Evolutionary conservation across 2,113 vertebrate species (phyloP), one percentile per base, ranked within the genome.

Genomic region (Cottus gobio): DNA sequence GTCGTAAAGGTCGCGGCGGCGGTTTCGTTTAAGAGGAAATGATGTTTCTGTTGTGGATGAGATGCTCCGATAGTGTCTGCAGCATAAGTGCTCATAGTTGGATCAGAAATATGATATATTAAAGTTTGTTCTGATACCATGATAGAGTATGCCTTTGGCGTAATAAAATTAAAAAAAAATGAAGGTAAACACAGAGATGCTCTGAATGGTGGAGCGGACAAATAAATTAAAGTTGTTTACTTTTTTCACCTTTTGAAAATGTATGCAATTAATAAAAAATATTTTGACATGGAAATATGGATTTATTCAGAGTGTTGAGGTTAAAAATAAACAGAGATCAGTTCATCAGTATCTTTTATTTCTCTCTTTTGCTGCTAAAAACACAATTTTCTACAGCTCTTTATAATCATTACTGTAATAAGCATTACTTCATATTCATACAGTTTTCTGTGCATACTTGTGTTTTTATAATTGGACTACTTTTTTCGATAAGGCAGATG

Each of bases 1-100:
- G 15, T 31, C 56, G 22, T 69, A 80, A 83, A 91, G 61, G 62
- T 31, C 56, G 70, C 37, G 28, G 50, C 2, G 42, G 61, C 50
- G 9, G 52, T 73, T 83, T 24, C 18, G 3, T 73, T 61, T 69
- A 75, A 70, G 37, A 37, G 56, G 5, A 71, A 56, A 62, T 30
- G 0, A 56, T 48, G 9, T 72, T 83, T 72, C 77, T 69, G 54
- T 69, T 58, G 39, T 50, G 22, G 20, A 22, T 13, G 68, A 67
- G 28, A 56, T 28, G 30, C 9, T 3, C 48, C 56, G 42, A 72
- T 48, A 28, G 12, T 26, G 24, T 54, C 6, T 66, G 75, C n/a
- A 56, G 31, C 16, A 36, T 48, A 71, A 54, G 46, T 16, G 30
- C n/a, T 68, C 26, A 22, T 7, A 36, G 39, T 36, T 26, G 30